phyloP scores from a whole-genome alignment of 2,888 invertebrate species.

The Hofmannophila pseudospretella region DNA sequence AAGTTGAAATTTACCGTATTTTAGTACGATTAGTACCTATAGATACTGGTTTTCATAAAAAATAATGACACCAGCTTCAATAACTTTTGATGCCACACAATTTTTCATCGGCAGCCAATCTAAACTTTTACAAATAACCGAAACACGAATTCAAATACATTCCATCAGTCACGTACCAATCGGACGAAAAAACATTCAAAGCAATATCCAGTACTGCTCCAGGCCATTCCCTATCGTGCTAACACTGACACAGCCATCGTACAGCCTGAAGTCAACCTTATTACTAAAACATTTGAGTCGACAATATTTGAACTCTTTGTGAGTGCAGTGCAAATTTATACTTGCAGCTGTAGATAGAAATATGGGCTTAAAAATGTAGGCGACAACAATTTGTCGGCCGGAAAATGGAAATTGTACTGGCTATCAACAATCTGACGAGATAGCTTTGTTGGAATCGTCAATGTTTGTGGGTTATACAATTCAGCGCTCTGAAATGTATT shows the following conservation, averaged over 20 bases:
- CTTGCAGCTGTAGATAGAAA: background rate
- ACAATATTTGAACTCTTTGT: background rate
- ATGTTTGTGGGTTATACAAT: slow-evolving; percentile 9
- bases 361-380: background rate
- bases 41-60: no score
- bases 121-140: slow-evolving; percentile 27
- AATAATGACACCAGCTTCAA: no score
- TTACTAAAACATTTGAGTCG: background rate
- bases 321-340: background rate
- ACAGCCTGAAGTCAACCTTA: slow-evolving; percentile 1
- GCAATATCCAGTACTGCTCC: slow-evolving; percentile 51
- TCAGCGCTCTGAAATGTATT: background rate
- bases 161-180: slow-evolving; percentile 37
- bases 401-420: background rate
- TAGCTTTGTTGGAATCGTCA: slow-evolving; percentile 10
- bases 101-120: slow-evolving; percentile 9
- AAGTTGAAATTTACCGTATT: no score
- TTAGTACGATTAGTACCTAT: no score
- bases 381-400: background rate
- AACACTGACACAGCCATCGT: background rate
- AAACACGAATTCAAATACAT: slow-evolving; percentile 43
- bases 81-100: slow-evolving; percentile 5
- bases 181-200: slow-evolving; percentile 43
- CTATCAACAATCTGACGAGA: slow-evolving; percentile 10
- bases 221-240: slow-evolving; percentile 38